phyloP scores from a whole-genome alignment of 2,797 vertebrate species.

The Anguilla obscura region DNA sequence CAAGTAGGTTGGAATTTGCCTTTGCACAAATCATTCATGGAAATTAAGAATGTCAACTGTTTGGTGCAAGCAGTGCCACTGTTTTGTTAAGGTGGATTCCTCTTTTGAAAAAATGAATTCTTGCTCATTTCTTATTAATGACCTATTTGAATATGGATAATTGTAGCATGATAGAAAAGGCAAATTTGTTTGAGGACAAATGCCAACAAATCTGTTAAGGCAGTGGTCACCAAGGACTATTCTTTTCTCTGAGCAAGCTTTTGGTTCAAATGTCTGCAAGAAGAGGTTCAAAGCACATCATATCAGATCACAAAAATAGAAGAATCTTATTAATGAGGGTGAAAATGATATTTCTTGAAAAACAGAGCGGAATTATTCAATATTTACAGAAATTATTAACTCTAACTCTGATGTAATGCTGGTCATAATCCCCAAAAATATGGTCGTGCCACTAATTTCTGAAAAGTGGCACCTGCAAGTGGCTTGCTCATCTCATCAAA shows the following conservation, averaged over 20 bases:
- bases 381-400: neutral
- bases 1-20: too few relatives aligned
- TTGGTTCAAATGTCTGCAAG: neutral
- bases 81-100: too few relatives aligned
- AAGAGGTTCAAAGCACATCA: neutral
- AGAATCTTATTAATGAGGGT: neutral
- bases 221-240: neutral
- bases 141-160: neutral
- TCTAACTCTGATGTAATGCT: neutral
- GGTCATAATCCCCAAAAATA: neutral
- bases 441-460: neutral
- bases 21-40: too few relatives aligned
- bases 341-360: neutral
- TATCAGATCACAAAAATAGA: neutral
- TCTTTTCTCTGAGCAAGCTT: neutral
- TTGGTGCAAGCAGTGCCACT: too few relatives aligned
- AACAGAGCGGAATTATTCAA: neutral
- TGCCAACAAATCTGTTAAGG: neutral
- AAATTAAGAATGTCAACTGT: too few relatives aligned
- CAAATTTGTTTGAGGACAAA: neutral
- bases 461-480: neutral
- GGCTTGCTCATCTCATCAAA: neutral
- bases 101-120: too few relatives aligned
- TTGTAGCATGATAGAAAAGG: neutral
- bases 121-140: too few relatives aligned